Evolutionary conservation across 1,140 invertebrate genomes (phyloP), one percentile per base, ranked within the genome.

Genomic region (Lepidurus packardi): DNA sequence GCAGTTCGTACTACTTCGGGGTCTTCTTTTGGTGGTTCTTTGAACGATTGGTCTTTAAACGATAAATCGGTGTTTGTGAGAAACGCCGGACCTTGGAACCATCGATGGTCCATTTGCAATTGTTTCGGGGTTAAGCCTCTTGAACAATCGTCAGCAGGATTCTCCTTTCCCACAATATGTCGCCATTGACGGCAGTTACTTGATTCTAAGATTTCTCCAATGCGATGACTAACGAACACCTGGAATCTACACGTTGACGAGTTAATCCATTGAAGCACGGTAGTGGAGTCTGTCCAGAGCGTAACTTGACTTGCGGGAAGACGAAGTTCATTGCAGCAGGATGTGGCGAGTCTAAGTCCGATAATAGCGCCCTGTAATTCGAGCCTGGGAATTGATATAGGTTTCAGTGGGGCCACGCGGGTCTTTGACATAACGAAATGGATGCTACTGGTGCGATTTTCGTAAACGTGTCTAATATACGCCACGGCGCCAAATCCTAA

Each of bases 351-450:
- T 9, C 82, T 82, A 5, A 84, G 81, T 11, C 87, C 78, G 13
- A 87, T 74, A 1, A 83, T 73, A 8, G 87, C 86, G 7, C 83
- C 86, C 77, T 81, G 83, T 25, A 88, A 80, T 81, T 89, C 88
- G 25, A 88, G 81, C 78, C 85, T 75, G 8, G 88, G 87, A 41
- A 89, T 82, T n/a, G 85, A 84, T n/a, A n/a, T n/a, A n/a, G n/a
- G n/a, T n/a, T n/a, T n/a, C n/a, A n/a, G n/a, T n/a, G n/a, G n/a
- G n/a, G n/a, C n/a, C n/a, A n/a, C n/a, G n/a, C n/a, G n/a, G n/a
- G n/a, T n/a, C n/a, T n/a, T n/a, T n/a, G n/a, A n/a, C n/a, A n/a
- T n/a, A n/a, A n/a, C n/a, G n/a, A n/a, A n/a, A n/a, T n/a, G n/a
- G n/a, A n/a, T n/a, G n/a, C n/a, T n/a, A n/a, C n/a, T n/a, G n/a